These are phyloP conservation scores for Marisa cornuarietis DNA, from an alignment of 1,140 invertebrate genomes.

Conservation along the genomic window DNA sequence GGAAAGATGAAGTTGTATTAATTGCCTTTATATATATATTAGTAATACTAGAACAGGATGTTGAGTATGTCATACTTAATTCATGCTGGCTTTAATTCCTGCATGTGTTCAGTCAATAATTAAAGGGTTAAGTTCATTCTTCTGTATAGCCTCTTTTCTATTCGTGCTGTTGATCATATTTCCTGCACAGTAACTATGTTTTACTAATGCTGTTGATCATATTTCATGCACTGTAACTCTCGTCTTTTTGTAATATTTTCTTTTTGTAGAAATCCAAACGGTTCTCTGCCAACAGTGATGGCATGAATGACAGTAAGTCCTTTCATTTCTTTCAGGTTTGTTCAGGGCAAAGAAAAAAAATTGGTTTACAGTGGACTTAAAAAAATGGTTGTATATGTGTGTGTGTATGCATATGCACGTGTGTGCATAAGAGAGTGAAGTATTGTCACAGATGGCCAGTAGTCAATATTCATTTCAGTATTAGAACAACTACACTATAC, in stretches of 20 bases:
- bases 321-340: background rate
- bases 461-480: too few species aligned
- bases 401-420: background rate
- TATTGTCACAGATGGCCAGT: too few species aligned
- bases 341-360: background rate
- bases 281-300: conserved; percentile 58
- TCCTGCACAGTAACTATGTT: too few species aligned
- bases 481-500: too few species aligned
- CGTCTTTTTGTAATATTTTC: background rate
- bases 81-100: too few species aligned
- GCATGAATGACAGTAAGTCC: conserved; percentile 72
- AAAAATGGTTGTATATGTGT: background rate
- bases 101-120: background rate
- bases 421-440: background rate
- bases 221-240: too few species aligned
- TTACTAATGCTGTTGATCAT: too few species aligned
- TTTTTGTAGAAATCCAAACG: conserved; percentile 47
- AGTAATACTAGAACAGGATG: too few species aligned
- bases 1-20: too few species aligned
- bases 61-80: too few species aligned
- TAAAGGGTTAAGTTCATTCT: background rate
- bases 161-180: background rate
- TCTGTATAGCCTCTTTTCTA: background rate
- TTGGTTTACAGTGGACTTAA: too few species aligned
- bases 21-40: too few species aligned